These are phyloP conservation scores for Calliscelio sp. DNA, from an alignment of 2,888 invertebrate species.

Conservation along the genomic window DNA sequence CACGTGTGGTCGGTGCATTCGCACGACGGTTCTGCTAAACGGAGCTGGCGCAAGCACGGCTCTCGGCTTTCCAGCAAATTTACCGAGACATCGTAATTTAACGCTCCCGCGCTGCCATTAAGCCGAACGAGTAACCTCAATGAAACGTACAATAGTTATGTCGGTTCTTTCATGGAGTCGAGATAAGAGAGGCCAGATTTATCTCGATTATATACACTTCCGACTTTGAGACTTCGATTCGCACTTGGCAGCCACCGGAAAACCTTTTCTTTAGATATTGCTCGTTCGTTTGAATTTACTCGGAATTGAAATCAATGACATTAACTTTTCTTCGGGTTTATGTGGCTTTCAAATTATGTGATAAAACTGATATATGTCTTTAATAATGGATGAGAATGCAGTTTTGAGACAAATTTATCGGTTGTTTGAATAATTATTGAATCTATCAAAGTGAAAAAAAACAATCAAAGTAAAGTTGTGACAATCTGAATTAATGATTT, in stretches of 20 bases:
- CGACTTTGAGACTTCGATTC: conserved; percentile 19
- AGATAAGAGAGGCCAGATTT: conserved; percentile 31
- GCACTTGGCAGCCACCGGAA: neutral
- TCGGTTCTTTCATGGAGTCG: conserved; percentile 26
- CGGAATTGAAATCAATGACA: neutral
- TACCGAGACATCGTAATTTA: conserved; percentile 75
- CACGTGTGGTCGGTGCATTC: conserved; percentile 41
- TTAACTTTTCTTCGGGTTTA: no score
- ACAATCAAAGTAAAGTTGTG: no score
- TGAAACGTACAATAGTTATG: conserved; percentile 46
- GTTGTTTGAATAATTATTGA: no score
- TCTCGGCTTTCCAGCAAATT: conserved; percentile 75
- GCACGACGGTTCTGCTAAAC: conserved; percentile 68
- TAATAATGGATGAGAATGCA: no score
- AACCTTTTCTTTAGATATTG: neutral
- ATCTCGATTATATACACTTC: conserved; percentile 44
- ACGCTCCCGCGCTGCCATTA: conserved; percentile 58
- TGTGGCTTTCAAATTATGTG: no score
- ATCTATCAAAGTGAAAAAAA: no score
- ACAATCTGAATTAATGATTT: no score
- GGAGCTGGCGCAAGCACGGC: conserved; percentile 70
- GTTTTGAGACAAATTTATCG: no score
- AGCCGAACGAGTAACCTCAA: conserved; percentile 23
- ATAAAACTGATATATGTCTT: no score
- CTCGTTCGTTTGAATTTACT: neutral